phyloP scores from a whole-genome alignment of 2,113 vertebrate species.

The Pollimyrus isidori region DNA sequence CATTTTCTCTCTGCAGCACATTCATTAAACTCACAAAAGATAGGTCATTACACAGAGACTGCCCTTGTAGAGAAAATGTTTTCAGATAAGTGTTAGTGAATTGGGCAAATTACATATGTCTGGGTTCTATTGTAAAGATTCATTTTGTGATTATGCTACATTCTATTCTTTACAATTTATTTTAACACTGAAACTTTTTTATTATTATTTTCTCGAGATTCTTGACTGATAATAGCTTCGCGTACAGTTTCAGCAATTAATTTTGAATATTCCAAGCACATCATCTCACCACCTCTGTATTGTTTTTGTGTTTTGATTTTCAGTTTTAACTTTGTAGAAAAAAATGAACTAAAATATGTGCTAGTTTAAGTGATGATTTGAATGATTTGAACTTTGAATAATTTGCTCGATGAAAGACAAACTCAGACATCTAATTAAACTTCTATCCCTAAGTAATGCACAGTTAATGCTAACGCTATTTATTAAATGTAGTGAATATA shows the following conservation, averaged over 20 bases:
- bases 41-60: not conserved
- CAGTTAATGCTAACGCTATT: not conserved
- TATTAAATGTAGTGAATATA: not conserved
- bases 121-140: not conserved
- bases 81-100: not conserved
- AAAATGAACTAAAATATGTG: not conserved
- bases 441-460: not conserved
- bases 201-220: not conserved
- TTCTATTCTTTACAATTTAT: not conserved
- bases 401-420: not conserved
- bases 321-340: not conserved
- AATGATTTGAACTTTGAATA: not conserved
- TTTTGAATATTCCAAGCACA: not conserved
- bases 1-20: conserved; percentile 8
- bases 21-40: conserved; percentile 14
- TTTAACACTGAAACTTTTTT: not conserved
- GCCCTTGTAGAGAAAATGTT: conserved; percentile 8
- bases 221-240: not conserved
- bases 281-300: not conserved
- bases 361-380: not conserved
- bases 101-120: conserved; percentile 9
- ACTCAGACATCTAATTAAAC: not conserved
- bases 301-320: not conserved
- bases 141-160: not conserved
- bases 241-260: not conserved